phyloP scores from a whole-genome alignment of 2,113 vertebrate species.

The Eira barbara region DNA sequence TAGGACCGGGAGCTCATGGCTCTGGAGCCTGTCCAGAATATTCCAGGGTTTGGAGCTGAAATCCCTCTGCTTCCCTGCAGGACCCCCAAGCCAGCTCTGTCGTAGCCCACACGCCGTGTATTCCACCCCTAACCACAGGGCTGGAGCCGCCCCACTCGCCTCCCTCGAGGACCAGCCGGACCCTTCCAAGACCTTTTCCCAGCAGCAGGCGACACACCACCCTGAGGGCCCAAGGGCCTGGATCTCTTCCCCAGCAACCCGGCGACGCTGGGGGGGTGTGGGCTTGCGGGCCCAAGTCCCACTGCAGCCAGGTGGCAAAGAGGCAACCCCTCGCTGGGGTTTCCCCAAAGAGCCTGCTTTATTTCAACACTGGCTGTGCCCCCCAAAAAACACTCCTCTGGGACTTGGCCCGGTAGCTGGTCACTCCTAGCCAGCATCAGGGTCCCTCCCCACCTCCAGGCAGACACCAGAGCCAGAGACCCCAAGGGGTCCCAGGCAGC shows the following conservation, averaged over 20 bases:
- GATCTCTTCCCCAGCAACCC: not conserved
- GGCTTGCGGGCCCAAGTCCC: fast-evolving
- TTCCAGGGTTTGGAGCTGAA: not conserved
- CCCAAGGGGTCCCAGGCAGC: not conserved
- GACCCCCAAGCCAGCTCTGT: not conserved
- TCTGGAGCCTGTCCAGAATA: fast-evolving
- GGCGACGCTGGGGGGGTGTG: not conserved
- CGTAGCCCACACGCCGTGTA: too few relatives aligned
- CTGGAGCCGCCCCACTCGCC: not conserved
- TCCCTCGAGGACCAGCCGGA: not conserved
- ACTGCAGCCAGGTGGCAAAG: not conserved
- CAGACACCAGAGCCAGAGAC: not conserved
- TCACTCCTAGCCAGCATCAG: not conserved
- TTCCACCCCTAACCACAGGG: not conserved
- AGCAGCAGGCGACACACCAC: fast-evolving
- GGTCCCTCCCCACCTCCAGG: not conserved
- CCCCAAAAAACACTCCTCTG: not conserved
- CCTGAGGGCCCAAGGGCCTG: not conserved
- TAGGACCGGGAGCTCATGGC: not conserved
- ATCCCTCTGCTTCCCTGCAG: too few relatives aligned
- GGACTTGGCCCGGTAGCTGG: not conserved
- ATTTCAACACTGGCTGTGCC: not conserved
- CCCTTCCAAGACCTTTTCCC: not conserved
- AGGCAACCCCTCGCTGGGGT: not conserved
- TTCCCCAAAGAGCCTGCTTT: not conserved